Evolutionary conservation across 2,888 invertebrate species (phyloP).

Genomic region (Neoaliturus tenellus): DNA sequence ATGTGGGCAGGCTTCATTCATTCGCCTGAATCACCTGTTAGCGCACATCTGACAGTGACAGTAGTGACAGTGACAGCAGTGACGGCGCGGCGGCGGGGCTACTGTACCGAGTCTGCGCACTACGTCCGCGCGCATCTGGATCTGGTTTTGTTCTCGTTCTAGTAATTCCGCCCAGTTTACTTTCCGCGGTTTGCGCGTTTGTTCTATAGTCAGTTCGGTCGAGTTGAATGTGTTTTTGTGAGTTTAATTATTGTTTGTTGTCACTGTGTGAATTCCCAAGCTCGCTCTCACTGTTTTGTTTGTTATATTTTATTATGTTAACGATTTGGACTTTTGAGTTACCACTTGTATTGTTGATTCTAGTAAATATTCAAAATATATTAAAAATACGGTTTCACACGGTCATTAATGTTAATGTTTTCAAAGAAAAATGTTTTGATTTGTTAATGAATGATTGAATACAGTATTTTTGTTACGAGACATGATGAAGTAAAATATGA

Average conservation of each 20-base stretch:
- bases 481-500: too few relatives aligned
- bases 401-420: too few relatives aligned
- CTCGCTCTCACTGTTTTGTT: constrained; percentile 34
- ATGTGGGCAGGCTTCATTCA: constrained; percentile 25
- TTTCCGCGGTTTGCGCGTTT: not conserved
- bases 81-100: too few relatives aligned
- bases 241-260: not conserved
- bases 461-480: too few relatives aligned
- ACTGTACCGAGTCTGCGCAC: constrained; percentile 1
- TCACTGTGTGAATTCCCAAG: too few relatives aligned
- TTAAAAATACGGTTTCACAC: too few relatives aligned
- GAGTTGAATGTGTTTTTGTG: not conserved
- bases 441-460: too few relatives aligned
- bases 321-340: too few relatives aligned
- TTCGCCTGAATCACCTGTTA: constrained; percentile 38
- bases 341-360: too few relatives aligned
- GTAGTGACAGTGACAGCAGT: not conserved
- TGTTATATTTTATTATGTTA: not conserved
- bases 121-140: not conserved
- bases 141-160: constrained; percentile 27
- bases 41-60: too few relatives aligned
- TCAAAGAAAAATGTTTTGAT: too few relatives aligned
- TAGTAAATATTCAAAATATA: too few relatives aligned
- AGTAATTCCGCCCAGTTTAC: constrained; percentile 5
- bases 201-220: not conserved